Conservation (phyloP, 2,888 invertebrate species). For the Steromphala cineraria region DNA sequence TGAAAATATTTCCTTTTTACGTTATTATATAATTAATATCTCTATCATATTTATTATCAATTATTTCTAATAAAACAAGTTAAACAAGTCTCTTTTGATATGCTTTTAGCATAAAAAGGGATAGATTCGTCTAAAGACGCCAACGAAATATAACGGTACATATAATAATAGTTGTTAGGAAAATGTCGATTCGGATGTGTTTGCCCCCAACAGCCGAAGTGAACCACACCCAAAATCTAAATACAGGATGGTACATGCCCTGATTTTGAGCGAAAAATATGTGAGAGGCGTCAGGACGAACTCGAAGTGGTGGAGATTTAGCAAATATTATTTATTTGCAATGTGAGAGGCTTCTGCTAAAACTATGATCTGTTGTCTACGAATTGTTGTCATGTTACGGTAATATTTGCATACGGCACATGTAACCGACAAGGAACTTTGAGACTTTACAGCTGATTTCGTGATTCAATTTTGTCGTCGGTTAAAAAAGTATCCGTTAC, state of each 20-base stretch:
- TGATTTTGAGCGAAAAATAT: background rate
- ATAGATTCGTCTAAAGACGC: too few species aligned
- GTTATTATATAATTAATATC: too few species aligned
- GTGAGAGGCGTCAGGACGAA: background rate
- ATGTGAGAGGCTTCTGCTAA: background rate
- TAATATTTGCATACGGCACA: conserved; percentile 24
- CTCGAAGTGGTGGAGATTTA: background rate
- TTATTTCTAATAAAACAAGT: too few species aligned
- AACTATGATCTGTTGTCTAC: background rate
- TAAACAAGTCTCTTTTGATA: too few species aligned
- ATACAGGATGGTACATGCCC: background rate
- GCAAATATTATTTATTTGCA: background rate
- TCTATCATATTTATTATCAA: too few species aligned
- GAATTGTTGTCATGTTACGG: background rate
- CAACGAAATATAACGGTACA: too few species aligned
- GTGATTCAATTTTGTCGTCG: too few species aligned
- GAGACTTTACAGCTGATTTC: background rate
- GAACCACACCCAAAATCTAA: conserved; percentile 15
- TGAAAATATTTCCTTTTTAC: too few species aligned
- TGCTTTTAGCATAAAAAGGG: too few species aligned
- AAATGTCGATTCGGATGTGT: background rate
- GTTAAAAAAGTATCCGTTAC: too few species aligned
- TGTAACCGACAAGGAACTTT: background rate
- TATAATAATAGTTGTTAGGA: background rate
- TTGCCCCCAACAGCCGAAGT: background rate